phyloP scores from a whole-genome alignment of 1,140 invertebrate species.

The Drosophila oshimai region DNA sequence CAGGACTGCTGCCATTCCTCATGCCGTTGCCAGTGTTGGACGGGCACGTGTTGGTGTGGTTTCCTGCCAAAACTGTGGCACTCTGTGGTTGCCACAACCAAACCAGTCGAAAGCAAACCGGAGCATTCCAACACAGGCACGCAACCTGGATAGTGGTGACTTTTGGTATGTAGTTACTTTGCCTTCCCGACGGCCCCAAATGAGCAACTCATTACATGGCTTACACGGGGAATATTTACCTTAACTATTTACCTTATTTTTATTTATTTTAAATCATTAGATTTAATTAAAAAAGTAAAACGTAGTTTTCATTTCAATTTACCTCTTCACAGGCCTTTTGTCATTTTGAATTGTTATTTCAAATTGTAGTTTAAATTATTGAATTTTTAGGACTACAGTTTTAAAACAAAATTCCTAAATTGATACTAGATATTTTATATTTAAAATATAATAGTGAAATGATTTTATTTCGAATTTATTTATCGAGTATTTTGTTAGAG shows the following conservation, averaged over 20 bases:
- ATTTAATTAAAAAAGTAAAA: background rate
- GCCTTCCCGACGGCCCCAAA: conserved; percentile 18
- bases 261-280: no score
- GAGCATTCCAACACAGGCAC: conserved; percentile 8
- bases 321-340: no score
- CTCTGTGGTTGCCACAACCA: conserved; percentile 43
- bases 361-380: no score
- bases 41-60: conserved; percentile 47
- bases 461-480: no score
- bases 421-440: no score
- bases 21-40: background rate
- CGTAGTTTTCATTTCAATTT: no score
- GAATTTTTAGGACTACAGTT: no score
- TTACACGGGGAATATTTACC: background rate
- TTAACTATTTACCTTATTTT: no score
- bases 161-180: conserved; percentile 43
- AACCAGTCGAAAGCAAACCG: conserved; percentile 15
- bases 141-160: conserved; percentile 33
- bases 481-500: no score
- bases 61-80: conserved; percentile 41
- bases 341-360: no score
- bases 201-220: conserved; percentile 36
- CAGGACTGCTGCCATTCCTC: conserved; percentile 3
- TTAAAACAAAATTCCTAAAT: no score
- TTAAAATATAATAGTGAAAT: no score